Base-by-base conservation (phyloP, 2,113 vertebrate species). In the Puma concolor region DNA sequence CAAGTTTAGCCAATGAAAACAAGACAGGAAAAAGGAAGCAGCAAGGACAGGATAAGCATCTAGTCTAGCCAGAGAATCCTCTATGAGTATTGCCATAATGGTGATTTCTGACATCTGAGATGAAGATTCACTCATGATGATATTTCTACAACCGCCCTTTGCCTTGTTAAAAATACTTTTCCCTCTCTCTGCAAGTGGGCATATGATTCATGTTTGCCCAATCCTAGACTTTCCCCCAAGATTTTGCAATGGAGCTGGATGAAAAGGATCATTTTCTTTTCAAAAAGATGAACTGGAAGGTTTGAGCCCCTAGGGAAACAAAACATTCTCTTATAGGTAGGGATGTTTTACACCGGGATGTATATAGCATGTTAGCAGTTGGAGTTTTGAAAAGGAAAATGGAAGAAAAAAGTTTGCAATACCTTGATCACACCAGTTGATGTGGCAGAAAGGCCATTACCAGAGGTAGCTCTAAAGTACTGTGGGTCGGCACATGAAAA, bases 151-250 rank as follows among this genome's bases (percentile, higher is more conserved):
- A 15, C 27, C 25, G 2, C 27, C 10, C 7, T 92, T 82, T 41
- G 7, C 12, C 3, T 66, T 23, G 15, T 48, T 63, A 66, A 88
- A 96, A 84, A 74, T n/a, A 29, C 6, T 7, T 71, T 17, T 33
- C 7, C 33, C 7, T 41, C 15, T 36, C 19, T 6, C 50, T 4
- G 5, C 31, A 12, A 7, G 9, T 60, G 27, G 36, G 2, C 1
- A 21, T 0, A 4, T 63, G 57, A 31, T 38, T 67, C n/a, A 50
- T 13, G 29, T 66, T 66, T 72, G 3, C 13, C 23, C 8, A 33
- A 13, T 50, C 38, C 3, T 38, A 79, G 17, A 50, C 21, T 38
- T 76, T 91, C 29, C 38, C 48, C n/a, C 21, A 57, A 57, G 36
- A 63, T 63, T n/a, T 57, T 77, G 6, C 44, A 82, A 92, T 87